These are phyloP conservation scores for Agrotis exclamationis DNA, from an alignment of 2,888 invertebrate genomes.

Conservation along the genomic window DNA sequence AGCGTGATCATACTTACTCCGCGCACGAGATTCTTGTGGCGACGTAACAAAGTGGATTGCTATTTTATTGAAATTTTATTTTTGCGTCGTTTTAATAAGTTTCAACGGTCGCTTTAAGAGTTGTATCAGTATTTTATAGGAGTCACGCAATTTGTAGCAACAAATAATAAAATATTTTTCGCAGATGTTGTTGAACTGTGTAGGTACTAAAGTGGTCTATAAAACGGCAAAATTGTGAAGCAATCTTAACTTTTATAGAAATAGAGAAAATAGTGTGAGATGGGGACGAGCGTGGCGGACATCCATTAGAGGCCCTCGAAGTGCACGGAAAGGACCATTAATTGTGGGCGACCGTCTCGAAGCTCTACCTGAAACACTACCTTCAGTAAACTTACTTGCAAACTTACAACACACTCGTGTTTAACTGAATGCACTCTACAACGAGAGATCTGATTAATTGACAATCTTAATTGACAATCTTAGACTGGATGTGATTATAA, in stretches of 20 bases:
- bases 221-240: slow-evolving; percentile 41
- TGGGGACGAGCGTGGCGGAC: slow-evolving; percentile 64
- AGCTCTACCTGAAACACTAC: slow-evolving; percentile 66
- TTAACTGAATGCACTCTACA: slow-evolving; percentile 32
- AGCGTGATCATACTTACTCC: slow-evolving; percentile 46
- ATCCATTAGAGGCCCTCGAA: slow-evolving; percentile 73
- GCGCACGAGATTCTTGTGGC: slow-evolving; percentile 38
- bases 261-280: slow-evolving; percentile 54
- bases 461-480: background rate
- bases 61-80: slow-evolving; percentile 57
- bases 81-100: slow-evolving; percentile 51
- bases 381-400: slow-evolving; percentile 59
- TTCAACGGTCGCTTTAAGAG: slow-evolving; percentile 25
- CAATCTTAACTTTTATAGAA: slow-evolving; percentile 53
- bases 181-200: slow-evolving; percentile 28
- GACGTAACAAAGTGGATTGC: slow-evolving; percentile 44
- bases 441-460: background rate
- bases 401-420: slow-evolving; percentile 49
- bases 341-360: slow-evolving; percentile 67
- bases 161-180: slow-evolving; percentile 37
- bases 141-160: slow-evolving; percentile 22
- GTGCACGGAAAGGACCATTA: slow-evolving; percentile 71
- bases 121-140: slow-evolving; percentile 37
- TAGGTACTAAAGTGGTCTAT: slow-evolving; percentile 34
- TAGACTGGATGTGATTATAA: background rate